Percentiles rank a stretch among this genome's conserved stretches.
Evolutionary conservation across 2,113 vertebrate species (phyloP).

Genomic region (Hypomesus transpacificus): DNA sequence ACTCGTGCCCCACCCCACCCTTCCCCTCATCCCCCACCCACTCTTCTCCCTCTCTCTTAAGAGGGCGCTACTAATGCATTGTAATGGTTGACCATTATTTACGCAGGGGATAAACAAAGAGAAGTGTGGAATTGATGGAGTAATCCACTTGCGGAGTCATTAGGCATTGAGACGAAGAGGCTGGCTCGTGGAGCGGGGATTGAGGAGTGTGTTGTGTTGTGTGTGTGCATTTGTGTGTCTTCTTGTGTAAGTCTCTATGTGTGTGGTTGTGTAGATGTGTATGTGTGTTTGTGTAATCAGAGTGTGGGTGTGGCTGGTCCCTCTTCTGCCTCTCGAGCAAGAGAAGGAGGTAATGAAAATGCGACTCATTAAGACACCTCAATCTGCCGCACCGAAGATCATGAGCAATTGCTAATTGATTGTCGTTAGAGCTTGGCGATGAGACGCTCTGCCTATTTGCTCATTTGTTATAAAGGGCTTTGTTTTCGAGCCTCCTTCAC

Average conservation of each 20-base stretch:
- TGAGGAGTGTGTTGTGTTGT: slow-evolving; percentile 17
- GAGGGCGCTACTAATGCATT: slow-evolving; percentile 64
- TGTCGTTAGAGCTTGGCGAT: slow-evolving; percentile 65
- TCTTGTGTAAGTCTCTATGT: not conserved
- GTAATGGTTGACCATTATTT: slow-evolving; percentile 74
- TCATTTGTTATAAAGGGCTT: slow-evolving; percentile 66
- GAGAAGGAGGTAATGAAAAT: slow-evolving; percentile 67
- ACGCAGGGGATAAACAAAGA: slow-evolving; percentile 69
- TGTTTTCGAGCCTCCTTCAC: slow-evolving; percentile 61
- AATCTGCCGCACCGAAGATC: slow-evolving; percentile 59
- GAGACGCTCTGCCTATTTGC: slow-evolving; percentile 64
- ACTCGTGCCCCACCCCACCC: slow-evolving; percentile 33
- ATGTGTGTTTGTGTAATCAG: no score
- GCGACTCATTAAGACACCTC: slow-evolving; percentile 71
- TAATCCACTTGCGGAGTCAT: slow-evolving; percentile 71
- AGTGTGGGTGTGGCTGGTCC: slow-evolving; percentile 8
- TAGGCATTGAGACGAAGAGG: slow-evolving; percentile 63
- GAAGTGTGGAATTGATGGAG: slow-evolving; percentile 66
- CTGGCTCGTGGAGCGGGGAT: slow-evolving; percentile 44
- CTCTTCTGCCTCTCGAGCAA: slow-evolving; percentile 54
- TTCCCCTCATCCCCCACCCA: slow-evolving; percentile 15
- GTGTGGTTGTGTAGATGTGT: not conserved
- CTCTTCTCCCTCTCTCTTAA: slow-evolving; percentile 23
- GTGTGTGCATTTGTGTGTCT: not conserved
- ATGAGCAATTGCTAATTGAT: slow-evolving; percentile 70